Evolutionary conservation across 2,888 invertebrate genomes (phyloP), one percentile per base, ranked within the genome.

Genomic region (Eupithecia vulgata): DNA sequence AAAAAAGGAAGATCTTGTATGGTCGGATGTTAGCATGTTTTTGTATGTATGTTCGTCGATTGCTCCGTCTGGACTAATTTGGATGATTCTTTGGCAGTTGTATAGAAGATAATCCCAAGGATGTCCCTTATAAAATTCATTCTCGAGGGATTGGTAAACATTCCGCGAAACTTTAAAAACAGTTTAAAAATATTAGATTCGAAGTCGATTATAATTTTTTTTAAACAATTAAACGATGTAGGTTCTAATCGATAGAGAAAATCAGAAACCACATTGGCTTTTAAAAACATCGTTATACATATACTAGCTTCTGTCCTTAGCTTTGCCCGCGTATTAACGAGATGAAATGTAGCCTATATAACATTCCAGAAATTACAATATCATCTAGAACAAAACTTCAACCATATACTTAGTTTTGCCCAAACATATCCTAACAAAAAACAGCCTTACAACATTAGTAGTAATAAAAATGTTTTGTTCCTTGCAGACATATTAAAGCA

Each of bases 401-500:
- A n/a, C n/a, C n/a, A 0, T 17, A 8, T n/a, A 3, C 7, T n/a
- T n/a, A 2, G 7, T n/a, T 45, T 45, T 7, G n/a, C 21, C n/a
- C 21, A 52, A 52, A 52, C 48, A 10, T 52, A 7, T 21, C 48
- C 10, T 52, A 8, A n/a, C 35, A 45, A 30, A 30, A 30, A 30
- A 3, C 1, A n/a, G n/a, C n/a, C 3, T 45, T 52, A 21, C 21
- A 21, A 52, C 8, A 52, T 52, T 21, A 52, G 21, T 52, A 52
- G 48, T 3, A 52, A 52, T 52, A 52, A 3, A 52, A 52, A 21
- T 52, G 21, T 21, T 21, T 52, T 21, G 17, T 64, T 37, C 12
- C 30, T 68, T 68, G 30, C 91, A 97, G 99, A 99, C 94, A 97
- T 99, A 85, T 94, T 98, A 85, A 99, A 99, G 90, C 97, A 98